Evolutionary conservation across 2,113 vertebrate species (phyloP), one percentile per base, ranked within the genome.

Genomic region (Sciurus niger): DNA sequence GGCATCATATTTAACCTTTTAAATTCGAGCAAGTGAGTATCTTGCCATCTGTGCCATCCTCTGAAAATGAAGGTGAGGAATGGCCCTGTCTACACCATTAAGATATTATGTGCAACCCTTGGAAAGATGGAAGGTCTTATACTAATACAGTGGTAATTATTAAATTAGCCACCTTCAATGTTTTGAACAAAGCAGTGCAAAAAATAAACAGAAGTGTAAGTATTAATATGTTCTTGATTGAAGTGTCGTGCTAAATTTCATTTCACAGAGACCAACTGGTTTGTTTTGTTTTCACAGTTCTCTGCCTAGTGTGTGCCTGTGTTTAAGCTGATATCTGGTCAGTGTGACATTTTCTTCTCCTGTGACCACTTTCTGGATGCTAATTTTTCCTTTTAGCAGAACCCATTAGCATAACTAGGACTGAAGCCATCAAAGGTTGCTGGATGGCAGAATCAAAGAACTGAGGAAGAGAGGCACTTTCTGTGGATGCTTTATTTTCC

Each of bases 281-380:
- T 91, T 43, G 37, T 34, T 90, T 96, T 80, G 55, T 95, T 95
- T 94, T 93, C 80, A n/a, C 0, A 95, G 89, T 96, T 98, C 96
- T 97, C 96, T 96, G 68, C 95, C 96, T 95, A 24, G 93, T 97
- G 95, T 97, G 51, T 96, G 95, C 95, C 73, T 68, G 2, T 96
- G 58, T 53, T 92, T 88, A 84, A 95, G 28, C 97, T 97, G 89
- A 95, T 91, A 74, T 91, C 40, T 90, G 34, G 82, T 94, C 43
- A 93, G 18, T 0, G 78, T 73, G 82, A 82, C 4, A 2, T 55
- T 96, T 94, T 72, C 53, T 97, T 87, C 73, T 98, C 76, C 78
- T 67, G 65, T 83, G 0, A 18, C 43, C 6, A 18, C 53, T 53
- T 53, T 63, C 22, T 37, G 68, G 73, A 25, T 74, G 6, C 11